Conservation (phyloP, 2,888 invertebrate genomes). For the Trichogramma evanescens region DNA sequence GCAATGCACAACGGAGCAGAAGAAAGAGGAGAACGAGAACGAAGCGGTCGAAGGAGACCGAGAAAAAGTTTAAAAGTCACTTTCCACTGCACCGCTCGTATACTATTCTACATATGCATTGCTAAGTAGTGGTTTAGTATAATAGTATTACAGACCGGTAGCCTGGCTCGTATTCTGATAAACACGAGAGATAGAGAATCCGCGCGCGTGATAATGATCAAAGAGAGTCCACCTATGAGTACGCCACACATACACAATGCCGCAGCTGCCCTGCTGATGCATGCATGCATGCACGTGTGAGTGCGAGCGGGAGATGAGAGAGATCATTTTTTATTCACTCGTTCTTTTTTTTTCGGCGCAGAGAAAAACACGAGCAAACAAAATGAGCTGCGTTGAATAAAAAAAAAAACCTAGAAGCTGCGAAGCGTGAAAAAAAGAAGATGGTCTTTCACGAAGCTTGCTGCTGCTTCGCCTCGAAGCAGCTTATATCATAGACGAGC, state of each 20-base stretch:
- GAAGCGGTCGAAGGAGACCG: background rate
- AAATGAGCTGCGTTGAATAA: background rate
- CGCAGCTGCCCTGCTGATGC: background rate
- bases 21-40: background rate
- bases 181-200: conserved; percentile 11
- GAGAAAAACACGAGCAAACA: conserved; percentile 1
- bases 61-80: background rate
- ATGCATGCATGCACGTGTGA: conserved; percentile 5
- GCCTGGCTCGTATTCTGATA: conserved; percentile 14
- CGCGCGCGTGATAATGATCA: no score
- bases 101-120: no score
- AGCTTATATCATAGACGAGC: no score
- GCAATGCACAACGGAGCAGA: background rate
- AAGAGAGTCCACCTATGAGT: no score
- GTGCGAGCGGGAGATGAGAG: background rate
- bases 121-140: no score
- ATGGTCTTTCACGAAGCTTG: no score
- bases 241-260: background rate
- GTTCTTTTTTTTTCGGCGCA: background rate
- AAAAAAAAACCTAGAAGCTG: no score
- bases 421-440: no score
- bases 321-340: background rate
- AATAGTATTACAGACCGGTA: no score
- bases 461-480: no score
- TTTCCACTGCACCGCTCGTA: no score